These are phyloP conservation scores for Glomeris maerens DNA, from an alignment of 1,140 invertebrate species.

Conservation along the genomic window DNA sequence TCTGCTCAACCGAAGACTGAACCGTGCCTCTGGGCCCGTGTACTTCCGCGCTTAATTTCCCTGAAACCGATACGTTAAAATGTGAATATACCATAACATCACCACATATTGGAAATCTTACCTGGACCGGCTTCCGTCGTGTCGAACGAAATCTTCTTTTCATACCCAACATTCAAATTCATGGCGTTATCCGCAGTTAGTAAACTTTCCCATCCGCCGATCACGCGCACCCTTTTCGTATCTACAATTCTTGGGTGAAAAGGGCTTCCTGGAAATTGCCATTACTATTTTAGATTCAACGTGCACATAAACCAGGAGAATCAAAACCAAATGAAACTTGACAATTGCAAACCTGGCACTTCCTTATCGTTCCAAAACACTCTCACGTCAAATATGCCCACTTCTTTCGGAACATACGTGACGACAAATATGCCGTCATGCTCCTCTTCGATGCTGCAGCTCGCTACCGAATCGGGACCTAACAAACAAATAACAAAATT, in stretches of 20 bases:
- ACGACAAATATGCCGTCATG: slow-evolving; percentile 43
- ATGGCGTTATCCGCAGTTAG: slow-evolving; percentile 56
- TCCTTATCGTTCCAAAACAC: slow-evolving; percentile 55
- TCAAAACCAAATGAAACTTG: too few relatives aligned
- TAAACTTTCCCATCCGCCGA: slow-evolving; percentile 65
- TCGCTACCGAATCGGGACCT: slow-evolving; percentile 50
- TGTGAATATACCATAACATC: slow-evolving; percentile 2
- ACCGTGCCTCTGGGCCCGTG: slow-evolving; percentile 46
- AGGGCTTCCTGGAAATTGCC: slow-evolving; percentile 44
- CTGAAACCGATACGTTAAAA: slow-evolving; percentile 22
- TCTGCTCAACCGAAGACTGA: slow-evolving; percentile 23
- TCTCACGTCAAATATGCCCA: slow-evolving; percentile 54
- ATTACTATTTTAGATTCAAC: too few relatives aligned
- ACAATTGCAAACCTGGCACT: slow-evolving; percentile 37
- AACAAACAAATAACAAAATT: slow-evolving; percentile 11
- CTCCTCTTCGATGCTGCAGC: slow-evolving; percentile 38
- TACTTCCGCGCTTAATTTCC: slow-evolving; percentile 51
- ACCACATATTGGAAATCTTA: slow-evolving; percentile 14
- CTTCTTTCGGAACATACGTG: slow-evolving; percentile 50
- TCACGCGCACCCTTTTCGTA: slow-evolving; percentile 45
- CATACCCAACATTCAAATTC: slow-evolving; percentile 43
- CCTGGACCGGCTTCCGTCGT: slow-evolving; percentile 48
- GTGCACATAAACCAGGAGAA: too few relatives aligned
- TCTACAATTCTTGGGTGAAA: slow-evolving; percentile 57
- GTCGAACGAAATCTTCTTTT: slow-evolving; percentile 45